A percentile compares a stretch with the other conserved stretches of the same genome.
These are phyloP conservation scores for Parasteatoda lunata DNA, from an alignment of 2,888 invertebrate species.

Conservation along the genomic window DNA sequence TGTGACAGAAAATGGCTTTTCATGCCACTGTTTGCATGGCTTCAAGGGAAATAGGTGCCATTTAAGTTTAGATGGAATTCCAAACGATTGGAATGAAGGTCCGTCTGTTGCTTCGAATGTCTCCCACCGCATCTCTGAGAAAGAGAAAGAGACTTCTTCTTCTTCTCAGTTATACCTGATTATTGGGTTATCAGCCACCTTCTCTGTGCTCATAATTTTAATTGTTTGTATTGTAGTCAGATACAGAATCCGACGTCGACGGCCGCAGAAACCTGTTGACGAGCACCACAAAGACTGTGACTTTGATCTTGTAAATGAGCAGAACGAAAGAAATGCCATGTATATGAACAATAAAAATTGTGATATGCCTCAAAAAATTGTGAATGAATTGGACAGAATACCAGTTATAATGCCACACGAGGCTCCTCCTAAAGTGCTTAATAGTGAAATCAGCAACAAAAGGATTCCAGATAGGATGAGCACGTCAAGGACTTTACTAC, in stretches of 20 bases:
- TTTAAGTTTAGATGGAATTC: not conserved
- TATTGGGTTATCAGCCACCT: not conserved
- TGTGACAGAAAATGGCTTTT: slow-evolving; percentile 80
- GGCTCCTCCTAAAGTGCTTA: slow-evolving; percentile 65
- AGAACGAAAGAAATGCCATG: slow-evolving; percentile 51
- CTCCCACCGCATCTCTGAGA: slow-evolving; percentile 50
- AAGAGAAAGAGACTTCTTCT: slow-evolving; percentile 14
- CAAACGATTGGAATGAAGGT: not conserved
- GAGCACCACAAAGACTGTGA: slow-evolving; percentile 33
- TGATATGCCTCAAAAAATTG: slow-evolving; percentile 58
- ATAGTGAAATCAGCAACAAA: slow-evolving; percentile 47
- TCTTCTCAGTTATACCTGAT: not conserved
- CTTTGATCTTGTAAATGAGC: slow-evolving; percentile 41
- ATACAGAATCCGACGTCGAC: not conserved
- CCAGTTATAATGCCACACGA: slow-evolving; percentile 49
- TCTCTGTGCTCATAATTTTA: not conserved
- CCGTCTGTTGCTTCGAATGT: slow-evolving; percentile 46
- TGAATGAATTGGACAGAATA: slow-evolving; percentile 58
- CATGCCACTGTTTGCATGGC: slow-evolving; percentile 90
- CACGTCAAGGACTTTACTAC: slow-evolving; percentile 42
- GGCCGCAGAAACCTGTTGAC: not conserved
- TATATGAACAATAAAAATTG: slow-evolving; percentile 59
- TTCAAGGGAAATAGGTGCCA: slow-evolving; percentile 80
- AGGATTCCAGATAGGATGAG: slow-evolving; percentile 47
- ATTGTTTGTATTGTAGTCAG: slow-evolving; percentile 31